Percentiles rank a stretch among this genome's conserved stretches.
phyloP scores from a whole-genome alignment of 1,140 invertebrate species.

The Pseudomyrmex concolor region DNA sequence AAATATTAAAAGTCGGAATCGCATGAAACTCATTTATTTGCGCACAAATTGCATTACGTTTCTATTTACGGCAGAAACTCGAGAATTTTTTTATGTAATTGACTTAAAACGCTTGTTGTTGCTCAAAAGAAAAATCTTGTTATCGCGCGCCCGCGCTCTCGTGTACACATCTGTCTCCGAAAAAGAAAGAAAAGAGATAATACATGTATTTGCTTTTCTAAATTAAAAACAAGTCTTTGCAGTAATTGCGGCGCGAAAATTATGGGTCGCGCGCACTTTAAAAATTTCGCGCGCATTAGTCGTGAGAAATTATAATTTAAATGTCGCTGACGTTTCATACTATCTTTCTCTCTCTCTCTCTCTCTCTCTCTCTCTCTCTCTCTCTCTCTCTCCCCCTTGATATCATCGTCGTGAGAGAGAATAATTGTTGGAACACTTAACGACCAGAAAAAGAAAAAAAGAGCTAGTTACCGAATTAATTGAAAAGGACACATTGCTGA shows the following conservation, averaged over 20 bases:
- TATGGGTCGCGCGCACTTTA: not conserved
- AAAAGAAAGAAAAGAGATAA: not conserved
- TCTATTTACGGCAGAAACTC: conserved; percentile 3
- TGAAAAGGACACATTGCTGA: no score
- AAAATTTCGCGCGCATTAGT: conserved; percentile 1
- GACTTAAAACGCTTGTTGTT: conserved; percentile 5
- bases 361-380: no score
- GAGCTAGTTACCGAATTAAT: no score
- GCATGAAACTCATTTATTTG: not conserved
- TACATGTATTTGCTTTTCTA: conserved; percentile 29
- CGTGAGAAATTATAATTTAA: conserved; percentile 28
- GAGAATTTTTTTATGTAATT: conserved; percentile 5
- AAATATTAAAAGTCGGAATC: conserved; percentile 4
- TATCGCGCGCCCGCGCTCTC: not conserved
- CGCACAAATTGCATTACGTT: conserved; percentile 24
- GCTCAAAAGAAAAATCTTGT: conserved; percentile 27
- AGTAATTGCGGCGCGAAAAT: conserved; percentile 28
- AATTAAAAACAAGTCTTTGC: conserved; percentile 34
- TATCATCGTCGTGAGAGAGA: not conserved
- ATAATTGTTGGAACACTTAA: not conserved
- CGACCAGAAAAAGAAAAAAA: not conserved
- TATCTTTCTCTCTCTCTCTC: not conserved
- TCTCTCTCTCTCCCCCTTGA: no score
- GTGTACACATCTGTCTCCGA: not conserved
- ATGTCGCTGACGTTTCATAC: not conserved